Evolutionary conservation across 1,140 invertebrate genomes (phyloP).

Genomic region (Bombus huntii): DNA sequence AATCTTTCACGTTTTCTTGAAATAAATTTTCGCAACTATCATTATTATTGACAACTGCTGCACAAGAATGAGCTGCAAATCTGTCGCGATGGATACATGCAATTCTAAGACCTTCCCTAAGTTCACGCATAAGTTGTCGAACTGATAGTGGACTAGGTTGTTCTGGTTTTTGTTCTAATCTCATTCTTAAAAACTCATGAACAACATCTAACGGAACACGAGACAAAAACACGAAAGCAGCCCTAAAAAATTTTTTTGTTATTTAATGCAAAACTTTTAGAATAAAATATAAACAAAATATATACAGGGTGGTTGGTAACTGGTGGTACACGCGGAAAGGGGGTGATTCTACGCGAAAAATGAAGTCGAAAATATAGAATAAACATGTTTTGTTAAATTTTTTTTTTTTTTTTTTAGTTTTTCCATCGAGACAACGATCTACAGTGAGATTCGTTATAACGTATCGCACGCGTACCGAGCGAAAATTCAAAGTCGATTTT

Average conservation of each 20-base stretch:
- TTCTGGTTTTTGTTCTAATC: conserved; percentile 91
- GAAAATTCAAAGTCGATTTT: no score
- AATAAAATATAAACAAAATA: neutral
- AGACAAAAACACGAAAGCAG: conserved; percentile 92
- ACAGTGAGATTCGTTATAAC: no score
- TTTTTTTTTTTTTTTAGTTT: no score
- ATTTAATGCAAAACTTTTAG: neutral
- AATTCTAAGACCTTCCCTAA: conserved; percentile 92
- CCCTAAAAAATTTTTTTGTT: conserved; percentile 71
- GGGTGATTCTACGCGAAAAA: no score
- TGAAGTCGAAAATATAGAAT: no score
- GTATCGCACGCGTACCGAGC: no score
- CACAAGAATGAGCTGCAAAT: conserved; percentile 87
- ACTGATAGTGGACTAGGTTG: conserved; percentile 93
- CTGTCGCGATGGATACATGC: conserved; percentile 90
- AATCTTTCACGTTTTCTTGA: conserved; percentile 86
- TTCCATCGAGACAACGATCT: no score
- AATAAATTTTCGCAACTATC: conserved; percentile 81
- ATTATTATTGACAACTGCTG: conserved; percentile 84
- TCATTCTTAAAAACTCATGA: conserved; percentile 92
- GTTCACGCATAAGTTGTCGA: conserved; percentile 93
- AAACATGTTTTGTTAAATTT: no score
- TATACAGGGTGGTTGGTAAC: neutral
- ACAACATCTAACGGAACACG: conserved; percentile 92
- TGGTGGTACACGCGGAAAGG: no score